A percentile compares a stretch with the other conserved stretches of the same genome.
phyloP scores from a whole-genome alignment of 2,113 vertebrate genomes.

The Aptenodytes forsteri region DNA sequence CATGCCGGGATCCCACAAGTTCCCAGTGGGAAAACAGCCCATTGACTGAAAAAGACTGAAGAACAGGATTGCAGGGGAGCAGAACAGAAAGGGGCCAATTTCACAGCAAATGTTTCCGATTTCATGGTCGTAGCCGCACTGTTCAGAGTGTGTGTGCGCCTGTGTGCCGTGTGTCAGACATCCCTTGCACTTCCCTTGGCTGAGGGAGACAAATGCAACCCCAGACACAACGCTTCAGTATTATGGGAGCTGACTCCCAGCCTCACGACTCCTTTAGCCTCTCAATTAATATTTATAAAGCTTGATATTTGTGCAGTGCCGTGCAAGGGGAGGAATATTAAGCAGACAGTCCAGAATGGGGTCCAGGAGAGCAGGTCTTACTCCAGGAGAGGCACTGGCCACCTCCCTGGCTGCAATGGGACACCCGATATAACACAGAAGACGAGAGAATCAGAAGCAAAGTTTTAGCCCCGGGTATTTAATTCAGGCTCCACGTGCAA shows the following conservation, averaged over 20 bases:
- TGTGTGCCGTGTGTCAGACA: rapidly evolving
- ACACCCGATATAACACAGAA: rapidly evolving
- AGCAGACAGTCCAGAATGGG: background rate
- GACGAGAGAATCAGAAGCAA: background rate
- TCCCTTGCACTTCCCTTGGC: background rate
- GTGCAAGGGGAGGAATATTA: background rate
- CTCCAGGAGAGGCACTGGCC: background rate
- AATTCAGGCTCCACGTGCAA: background rate
- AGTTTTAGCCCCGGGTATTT: background rate
- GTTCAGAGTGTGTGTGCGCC: too few relatives aligned
- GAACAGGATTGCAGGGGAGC: background rate
- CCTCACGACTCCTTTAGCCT: background rate
- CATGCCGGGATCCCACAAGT: background rate
- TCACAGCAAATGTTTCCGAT: background rate
- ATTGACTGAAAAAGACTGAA: background rate
- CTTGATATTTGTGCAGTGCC: background rate
- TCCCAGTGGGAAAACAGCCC: background rate
- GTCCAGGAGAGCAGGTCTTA: background rate
- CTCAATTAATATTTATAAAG: background rate
- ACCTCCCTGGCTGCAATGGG: background rate
- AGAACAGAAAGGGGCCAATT: background rate
- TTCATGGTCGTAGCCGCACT: rapidly evolving
- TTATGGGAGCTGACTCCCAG: background rate
- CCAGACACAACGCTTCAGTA: background rate
- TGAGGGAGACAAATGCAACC: background rate